Base-by-base conservation (phyloP, 2,797 vertebrate species). In the Tiaroga cobitis region DNA sequence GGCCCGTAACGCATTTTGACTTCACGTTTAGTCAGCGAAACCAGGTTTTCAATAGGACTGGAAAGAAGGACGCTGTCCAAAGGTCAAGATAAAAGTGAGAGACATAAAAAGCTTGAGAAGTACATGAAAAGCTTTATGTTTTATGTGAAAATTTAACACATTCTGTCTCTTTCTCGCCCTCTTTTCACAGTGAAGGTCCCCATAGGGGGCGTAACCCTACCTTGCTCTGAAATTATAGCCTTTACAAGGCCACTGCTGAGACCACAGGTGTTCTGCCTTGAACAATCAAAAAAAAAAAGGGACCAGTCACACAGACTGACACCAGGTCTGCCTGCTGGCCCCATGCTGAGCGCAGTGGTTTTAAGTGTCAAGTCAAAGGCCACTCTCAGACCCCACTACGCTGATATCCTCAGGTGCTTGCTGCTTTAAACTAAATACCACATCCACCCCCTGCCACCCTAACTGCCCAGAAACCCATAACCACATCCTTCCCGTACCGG, bases 181-280 rank as follows among this genome's bases (percentile, higher is more conserved):
- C 63, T 16, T 32, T 65, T 32, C 15, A 65, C 18, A 29, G 72
- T 69, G 63, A 67, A 56, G n/a, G 81, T 83, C 84, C 46, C 68
- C 84, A 82, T 18, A 81, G 83, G 86, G 84, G 84, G 51, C 75
- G 73, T 89, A 91, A 89, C 79, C 81, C 79, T 75, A 90, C 81
- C 70, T 69, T 41, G 16, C 73, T n/a, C 72, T 91, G 82, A 91
- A 92, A 92, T 87, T 90, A 84, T 88, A 91, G 70, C 74, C 74
- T 87, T 69, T 41, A 32, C 76, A 67, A 65, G 87, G 85, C 82
- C 86, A 85, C 89, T 87, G 69, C 70, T 24, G 70, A 90, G 84
- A 84, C 80, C 72, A 85, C 85, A 81, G 90, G 88, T 90, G 84
- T 86, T 85, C 86, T 51, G 11, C 8, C 83, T 72, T 63, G 85